A percentile compares a stretch with the other conserved stretches of the same genome.
phyloP scores from a whole-genome alignment of 2,888 invertebrate species.

The Pelosia muscerda region DNA sequence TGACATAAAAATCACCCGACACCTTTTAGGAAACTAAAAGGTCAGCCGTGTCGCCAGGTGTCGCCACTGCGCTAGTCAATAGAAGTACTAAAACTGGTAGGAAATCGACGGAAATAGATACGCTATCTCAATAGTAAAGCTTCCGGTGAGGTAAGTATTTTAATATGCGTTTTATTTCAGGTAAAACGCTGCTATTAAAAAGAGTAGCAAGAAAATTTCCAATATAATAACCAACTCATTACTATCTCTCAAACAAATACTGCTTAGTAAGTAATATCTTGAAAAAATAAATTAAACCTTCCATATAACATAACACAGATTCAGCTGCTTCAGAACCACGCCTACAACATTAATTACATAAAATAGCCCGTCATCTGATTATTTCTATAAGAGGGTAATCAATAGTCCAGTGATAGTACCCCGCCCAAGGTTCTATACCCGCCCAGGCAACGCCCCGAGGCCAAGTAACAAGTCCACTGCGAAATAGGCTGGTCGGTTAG shows the following conservation, averaged over 20 bases:
- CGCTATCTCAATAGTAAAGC: no score
- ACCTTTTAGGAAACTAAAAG: no score
- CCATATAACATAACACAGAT: constrained; percentile 44
- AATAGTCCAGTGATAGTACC: constrained; percentile 51
- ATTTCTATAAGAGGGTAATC: constrained; percentile 40
- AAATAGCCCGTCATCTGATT: constrained; percentile 63
- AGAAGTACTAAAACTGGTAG: no score
- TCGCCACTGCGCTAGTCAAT: no score
- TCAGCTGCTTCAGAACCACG: constrained; percentile 64
- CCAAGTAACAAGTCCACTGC: constrained; percentile 50
- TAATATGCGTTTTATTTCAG: no score
- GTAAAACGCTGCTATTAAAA: no score
- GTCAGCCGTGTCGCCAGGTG: no score
- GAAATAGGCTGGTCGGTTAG: constrained; percentile 51
- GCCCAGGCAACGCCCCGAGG: constrained; percentile 59
- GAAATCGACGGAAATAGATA: no score
- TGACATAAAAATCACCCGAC: no score
- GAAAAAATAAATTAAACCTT: constrained; percentile 51
- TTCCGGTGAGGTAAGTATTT: no score
- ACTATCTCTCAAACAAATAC: constrained; percentile 27
- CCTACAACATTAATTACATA: constrained; percentile 63
- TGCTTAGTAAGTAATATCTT: constrained; percentile 46
- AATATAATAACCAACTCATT: constrained; percentile 7
- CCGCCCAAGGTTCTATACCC: constrained; percentile 60
- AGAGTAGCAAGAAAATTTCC: not conserved